A percentile compares a stretch with the other conserved stretches of the same genome.
Evolutionary conservation across 2,888 invertebrate species (phyloP).

Genomic region (Chloromyia formosa): DNA sequence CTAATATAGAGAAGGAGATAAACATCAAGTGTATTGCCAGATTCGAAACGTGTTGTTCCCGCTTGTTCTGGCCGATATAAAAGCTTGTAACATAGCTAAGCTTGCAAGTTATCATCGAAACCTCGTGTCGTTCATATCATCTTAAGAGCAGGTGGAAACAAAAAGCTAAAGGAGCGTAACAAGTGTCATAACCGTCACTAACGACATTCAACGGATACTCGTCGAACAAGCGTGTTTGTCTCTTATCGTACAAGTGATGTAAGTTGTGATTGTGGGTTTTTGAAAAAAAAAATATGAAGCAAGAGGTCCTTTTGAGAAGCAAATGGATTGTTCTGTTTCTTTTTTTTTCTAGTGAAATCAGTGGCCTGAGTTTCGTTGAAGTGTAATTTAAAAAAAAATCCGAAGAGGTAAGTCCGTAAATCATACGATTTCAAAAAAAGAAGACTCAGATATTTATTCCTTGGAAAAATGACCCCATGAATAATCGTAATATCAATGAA

Average conservation of each 20-base stretch:
- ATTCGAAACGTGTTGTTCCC: slow-evolving; percentile 8
- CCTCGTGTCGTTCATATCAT: slow-evolving; percentile 46
- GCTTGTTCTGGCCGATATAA: slow-evolving; percentile 33
- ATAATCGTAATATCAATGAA: too few relatives aligned
- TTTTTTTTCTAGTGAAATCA: too few relatives aligned
- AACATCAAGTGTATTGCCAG: slow-evolving; percentile 31
- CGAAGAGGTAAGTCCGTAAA: too few relatives aligned
- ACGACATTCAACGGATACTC: not conserved
- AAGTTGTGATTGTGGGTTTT: not conserved
- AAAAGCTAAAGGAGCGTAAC: slow-evolving; percentile 26
- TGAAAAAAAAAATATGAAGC: not conserved
- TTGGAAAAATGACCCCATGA: too few relatives aligned
- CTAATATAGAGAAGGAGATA: slow-evolving; percentile 22
- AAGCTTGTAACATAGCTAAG: slow-evolving; percentile 44
- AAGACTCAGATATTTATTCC: too few relatives aligned
- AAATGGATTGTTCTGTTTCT: not conserved
- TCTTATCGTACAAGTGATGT: not conserved
- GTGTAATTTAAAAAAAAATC: too few relatives aligned
- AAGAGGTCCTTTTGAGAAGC: not conserved
- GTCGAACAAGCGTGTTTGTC: not conserved
- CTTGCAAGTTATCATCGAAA: slow-evolving; percentile 44
- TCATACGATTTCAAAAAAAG: too few relatives aligned
- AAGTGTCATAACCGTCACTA: slow-evolving; percentile 42
- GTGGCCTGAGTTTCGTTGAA: too few relatives aligned
- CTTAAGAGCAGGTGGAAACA: slow-evolving; percentile 16